Evolutionary conservation across 23 tunicate genomes (phyloP).

Genomic region (Diplosoma virens): DNA sequence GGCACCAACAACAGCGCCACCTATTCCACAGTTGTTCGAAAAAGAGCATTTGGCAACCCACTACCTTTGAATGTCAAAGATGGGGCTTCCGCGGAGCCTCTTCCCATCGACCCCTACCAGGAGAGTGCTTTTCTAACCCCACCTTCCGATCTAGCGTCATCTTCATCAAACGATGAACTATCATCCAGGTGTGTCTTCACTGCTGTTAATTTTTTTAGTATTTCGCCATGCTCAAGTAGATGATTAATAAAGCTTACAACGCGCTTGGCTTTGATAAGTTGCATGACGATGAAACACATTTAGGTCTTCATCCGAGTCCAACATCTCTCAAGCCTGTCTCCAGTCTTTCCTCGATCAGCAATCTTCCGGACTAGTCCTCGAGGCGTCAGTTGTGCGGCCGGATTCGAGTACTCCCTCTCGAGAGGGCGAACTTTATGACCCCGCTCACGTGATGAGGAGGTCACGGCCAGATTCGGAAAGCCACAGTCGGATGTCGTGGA

Average conservation of each 20-base stretch:
- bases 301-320: not conserved
- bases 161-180: slow-evolving; percentile 48
- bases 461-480: slow-evolving; percentile 11
- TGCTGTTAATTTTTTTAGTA: too few relatives aligned
- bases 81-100: slow-evolving; percentile 29
- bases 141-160: slow-evolving; percentile 85
- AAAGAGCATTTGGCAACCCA: slow-evolving; percentile 34
- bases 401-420: not conserved
- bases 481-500: slow-evolving; percentile 67
- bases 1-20: not conserved
- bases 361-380: slow-evolving; percentile 3
- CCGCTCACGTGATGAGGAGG: not conserved
- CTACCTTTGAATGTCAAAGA: slow-evolving; percentile 37
- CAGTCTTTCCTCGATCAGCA: not conserved
- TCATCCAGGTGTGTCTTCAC: slow-evolving; percentile 47
- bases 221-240: too few relatives aligned
- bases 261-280: not conserved
- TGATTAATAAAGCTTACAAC: not conserved
- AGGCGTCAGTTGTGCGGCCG: not conserved
- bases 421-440: not conserved
- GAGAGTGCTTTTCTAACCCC: slow-evolving; percentile 76
- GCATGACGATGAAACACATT: not conserved
- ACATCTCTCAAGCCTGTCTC: not conserved
- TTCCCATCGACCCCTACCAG: not conserved
- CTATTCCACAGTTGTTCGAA: not conserved